Evolutionary conservation across 2,888 invertebrate genomes (phyloP), one percentile per base, ranked within the genome.

Genomic region (Caenorhabditis imperialis): DNA sequence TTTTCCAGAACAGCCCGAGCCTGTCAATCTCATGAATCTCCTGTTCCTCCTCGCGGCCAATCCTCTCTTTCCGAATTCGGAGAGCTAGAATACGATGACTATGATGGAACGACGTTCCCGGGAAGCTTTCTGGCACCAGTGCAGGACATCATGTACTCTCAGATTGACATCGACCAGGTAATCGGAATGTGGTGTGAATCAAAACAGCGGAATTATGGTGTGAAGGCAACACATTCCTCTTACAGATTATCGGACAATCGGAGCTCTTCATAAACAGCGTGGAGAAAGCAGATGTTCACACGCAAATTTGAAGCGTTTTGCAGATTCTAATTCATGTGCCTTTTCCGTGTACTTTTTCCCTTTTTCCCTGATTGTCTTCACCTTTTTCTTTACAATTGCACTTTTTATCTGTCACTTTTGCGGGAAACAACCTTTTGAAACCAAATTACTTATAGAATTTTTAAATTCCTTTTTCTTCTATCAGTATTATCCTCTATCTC

Each of bases 91-190:
- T 84, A 84, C 57, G 84, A 84, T 40, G 79, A 84, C 62, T 84
- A 84, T 55, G 84, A 84, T 35, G 81, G 78, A 10, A 81, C 82
- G 16, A 73, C 75, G 1, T 75, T 84, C 35, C 83, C 84, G 5
- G 84, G 83, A 8, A 78, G 78, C 40, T 70, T 84, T 14, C 61
- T 84, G 25, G 77, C 78, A 22, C 83, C 84, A 30, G 69, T 72
- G 25, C 58, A 60, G 53, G 79, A 77, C 47, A 73, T 72, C n/a
- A 77, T 82, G 53, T 73, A 77, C 40, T 81, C 84, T 18, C 82
- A 84, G 42, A 85, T 85, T 53, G 85, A 85, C 75, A 85, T 85
- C 33, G 85, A 85, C 55, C 79, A 81, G 55, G 84, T 84, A 18
- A 35, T 57, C 22, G 12, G 14, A 22, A 12, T 18, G 10, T 22